These are phyloP conservation scores for Uloborus diversus DNA, from an alignment of 1,140 invertebrate genomes.

Conservation along the genomic window DNA sequence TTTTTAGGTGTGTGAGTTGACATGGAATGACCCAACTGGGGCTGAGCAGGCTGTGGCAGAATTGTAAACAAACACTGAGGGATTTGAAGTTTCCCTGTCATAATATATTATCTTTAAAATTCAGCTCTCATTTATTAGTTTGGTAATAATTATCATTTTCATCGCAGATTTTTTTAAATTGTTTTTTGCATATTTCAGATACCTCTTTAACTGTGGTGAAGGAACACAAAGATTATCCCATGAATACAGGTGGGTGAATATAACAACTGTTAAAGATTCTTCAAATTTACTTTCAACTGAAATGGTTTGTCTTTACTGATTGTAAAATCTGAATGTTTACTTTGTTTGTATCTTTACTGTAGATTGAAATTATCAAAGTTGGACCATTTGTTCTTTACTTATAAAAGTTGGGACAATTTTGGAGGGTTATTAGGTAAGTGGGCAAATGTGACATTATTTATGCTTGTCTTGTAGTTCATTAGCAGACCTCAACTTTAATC, in stretches of 20 bases:
- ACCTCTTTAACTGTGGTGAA: slow-evolving; percentile 92
- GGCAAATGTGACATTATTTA: neutral
- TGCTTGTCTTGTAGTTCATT: neutral
- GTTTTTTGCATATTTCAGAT: slow-evolving; percentile 31
- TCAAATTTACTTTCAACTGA: too few species aligned
- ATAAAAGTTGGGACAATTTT: slow-evolving; percentile 80
- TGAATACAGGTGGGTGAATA: slow-evolving; percentile 75
- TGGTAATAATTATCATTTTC: neutral
- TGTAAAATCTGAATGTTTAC: neutral
- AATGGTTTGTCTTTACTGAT: too few species aligned
- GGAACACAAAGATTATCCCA: slow-evolving; percentile 85
- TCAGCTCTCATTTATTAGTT: neutral
- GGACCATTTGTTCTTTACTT: slow-evolving; percentile 88
- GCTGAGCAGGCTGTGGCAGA: too few species aligned
- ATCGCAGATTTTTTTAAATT: too few species aligned
- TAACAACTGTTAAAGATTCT: neutral
- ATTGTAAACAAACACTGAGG: neutral
- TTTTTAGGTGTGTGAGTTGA: neutral
- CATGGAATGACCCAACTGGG: neutral
- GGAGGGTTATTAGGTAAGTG: slow-evolving; percentile 79
- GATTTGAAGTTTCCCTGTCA: neutral
- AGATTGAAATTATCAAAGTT: slow-evolving; percentile 78
- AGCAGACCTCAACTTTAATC: neutral
- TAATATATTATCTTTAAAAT: neutral
- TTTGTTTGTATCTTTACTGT: slow-evolving; percentile 18